Conservation (phyloP, 2,888 invertebrate species). For the Ochropacha duplaris region DNA sequence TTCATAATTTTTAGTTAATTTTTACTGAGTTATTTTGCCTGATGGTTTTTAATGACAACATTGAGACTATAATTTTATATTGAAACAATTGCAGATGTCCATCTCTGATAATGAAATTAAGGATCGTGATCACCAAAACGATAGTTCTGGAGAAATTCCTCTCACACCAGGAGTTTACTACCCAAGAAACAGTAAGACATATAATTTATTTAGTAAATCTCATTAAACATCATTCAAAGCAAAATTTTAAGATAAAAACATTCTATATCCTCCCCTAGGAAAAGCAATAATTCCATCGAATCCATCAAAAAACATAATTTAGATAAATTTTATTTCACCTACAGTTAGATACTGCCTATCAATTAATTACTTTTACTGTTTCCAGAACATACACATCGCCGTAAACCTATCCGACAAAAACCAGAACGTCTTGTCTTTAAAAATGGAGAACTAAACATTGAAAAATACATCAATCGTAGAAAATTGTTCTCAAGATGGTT, state of each 20-base stretch:
- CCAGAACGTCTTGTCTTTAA: slow-evolving; percentile 88
- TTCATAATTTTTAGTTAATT: no score
- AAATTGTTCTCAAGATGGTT: slow-evolving; percentile 89
- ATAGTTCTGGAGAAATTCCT: slow-evolving; percentile 11
- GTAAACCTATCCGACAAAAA: slow-evolving; percentile 25
- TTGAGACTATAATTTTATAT: background rate
- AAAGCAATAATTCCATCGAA: no score
- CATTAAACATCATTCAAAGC: background rate
- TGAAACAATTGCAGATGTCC: background rate
- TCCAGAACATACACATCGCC: slow-evolving; percentile 27
- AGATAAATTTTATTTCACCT: background rate
- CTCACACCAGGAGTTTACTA: slow-evolving; percentile 62
- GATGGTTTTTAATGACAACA: background rate
- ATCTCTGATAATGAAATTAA: background rate
- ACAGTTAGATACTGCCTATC: background rate
- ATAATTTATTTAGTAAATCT: background rate
- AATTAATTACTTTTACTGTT: background rate
- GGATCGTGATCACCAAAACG: background rate
- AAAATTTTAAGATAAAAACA: no score
- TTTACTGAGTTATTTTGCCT: no score
- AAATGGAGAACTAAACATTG: slow-evolving; percentile 94
- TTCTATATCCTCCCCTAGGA: no score
- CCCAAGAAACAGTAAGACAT: slow-evolving; percentile 55
- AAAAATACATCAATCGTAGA: slow-evolving; percentile 85
- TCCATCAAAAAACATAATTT: no score